Evolutionary conservation across 1,140 invertebrate species (phyloP).

Genomic region (Harlomillsia oculata): DNA sequence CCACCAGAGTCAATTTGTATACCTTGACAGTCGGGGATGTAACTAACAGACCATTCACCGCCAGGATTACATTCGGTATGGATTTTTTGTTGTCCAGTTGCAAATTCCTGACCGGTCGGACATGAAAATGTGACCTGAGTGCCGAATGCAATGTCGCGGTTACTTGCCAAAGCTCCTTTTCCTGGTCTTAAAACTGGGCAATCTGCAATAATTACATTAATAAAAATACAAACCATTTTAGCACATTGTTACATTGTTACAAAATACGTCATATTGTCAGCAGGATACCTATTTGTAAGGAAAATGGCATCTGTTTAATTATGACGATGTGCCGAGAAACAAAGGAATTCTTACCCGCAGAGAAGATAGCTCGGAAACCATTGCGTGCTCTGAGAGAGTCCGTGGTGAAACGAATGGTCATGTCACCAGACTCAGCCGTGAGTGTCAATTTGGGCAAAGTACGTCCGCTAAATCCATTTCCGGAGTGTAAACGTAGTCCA

Average conservation of each 20-base stretch:
- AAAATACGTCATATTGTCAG: too few species aligned
- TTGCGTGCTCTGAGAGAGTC: constrained; percentile 72
- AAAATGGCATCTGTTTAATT: too few species aligned
- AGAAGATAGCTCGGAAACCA: constrained; percentile 85
- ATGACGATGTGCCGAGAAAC: not conserved
- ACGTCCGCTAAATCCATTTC: constrained; percentile 72
- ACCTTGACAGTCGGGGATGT: constrained; percentile 90
- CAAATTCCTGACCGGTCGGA: constrained; percentile 87
- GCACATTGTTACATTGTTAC: too few species aligned
- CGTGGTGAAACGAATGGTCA: constrained; percentile 75
- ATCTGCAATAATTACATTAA: constrained; percentile 58
- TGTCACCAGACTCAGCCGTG: constrained; percentile 83
- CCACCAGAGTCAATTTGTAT: not conserved
- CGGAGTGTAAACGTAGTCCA: constrained; percentile 75
- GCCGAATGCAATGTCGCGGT: constrained; percentile 82
- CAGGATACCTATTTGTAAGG: too few species aligned
- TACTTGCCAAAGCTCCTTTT: constrained; percentile 75
- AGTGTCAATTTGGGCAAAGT: constrained; percentile 73
- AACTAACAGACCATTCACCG: constrained; percentile 84
- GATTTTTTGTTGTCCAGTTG: constrained; percentile 73
- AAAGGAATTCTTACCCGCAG: constrained; percentile 55
- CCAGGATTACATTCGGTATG: constrained; percentile 75
- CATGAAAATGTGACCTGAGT: constrained; percentile 82
- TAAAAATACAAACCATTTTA: not conserved
- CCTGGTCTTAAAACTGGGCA: constrained; percentile 76